Evolutionary conservation across 2,888 invertebrate genomes (phyloP).

Genomic region (Rosalia funebris): DNA sequence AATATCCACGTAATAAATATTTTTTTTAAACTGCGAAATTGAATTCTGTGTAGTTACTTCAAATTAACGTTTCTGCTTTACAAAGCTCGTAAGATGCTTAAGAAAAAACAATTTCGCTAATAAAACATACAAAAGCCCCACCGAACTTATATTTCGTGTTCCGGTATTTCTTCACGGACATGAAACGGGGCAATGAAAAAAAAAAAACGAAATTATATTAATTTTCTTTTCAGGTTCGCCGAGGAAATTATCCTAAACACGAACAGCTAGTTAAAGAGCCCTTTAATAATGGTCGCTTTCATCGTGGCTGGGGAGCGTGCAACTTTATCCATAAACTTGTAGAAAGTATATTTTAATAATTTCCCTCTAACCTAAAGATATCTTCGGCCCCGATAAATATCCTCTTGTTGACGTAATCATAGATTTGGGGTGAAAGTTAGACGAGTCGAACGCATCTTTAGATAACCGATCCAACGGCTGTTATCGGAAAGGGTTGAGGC

Average conservation of each 20-base stretch:
- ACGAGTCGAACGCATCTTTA: conserved; percentile 27
- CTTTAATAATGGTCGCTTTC: conserved; percentile 9
- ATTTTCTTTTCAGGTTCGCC: neutral
- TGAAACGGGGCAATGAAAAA: neutral
- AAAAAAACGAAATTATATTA: conserved; percentile 5
- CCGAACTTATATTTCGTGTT: neutral
- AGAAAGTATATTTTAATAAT: conserved; percentile 33
- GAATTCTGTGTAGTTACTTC: too few species aligned
- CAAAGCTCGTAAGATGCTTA: too few species aligned
- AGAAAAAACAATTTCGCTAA: neutral
- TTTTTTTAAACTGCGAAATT: too few species aligned
- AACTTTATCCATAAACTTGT: neutral
- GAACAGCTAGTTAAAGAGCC: conserved; percentile 1
- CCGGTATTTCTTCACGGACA: neutral
- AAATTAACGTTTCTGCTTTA: too few species aligned
- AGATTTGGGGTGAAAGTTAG: conserved; percentile 39
- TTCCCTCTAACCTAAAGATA: conserved; percentile 28
- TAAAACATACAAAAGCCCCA: neutral
- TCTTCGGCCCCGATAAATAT: conserved; percentile 38
- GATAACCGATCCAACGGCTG: conserved; percentile 34
- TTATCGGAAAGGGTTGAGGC: conserved; percentile 23
- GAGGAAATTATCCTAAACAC: neutral
- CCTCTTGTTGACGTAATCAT: conserved; percentile 41
- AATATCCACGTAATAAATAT: too few species aligned
- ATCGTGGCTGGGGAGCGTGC: neutral